phyloP scores from a whole-genome alignment of 2,888 invertebrate genomes.

The Pemphredon lugubris region DNA sequence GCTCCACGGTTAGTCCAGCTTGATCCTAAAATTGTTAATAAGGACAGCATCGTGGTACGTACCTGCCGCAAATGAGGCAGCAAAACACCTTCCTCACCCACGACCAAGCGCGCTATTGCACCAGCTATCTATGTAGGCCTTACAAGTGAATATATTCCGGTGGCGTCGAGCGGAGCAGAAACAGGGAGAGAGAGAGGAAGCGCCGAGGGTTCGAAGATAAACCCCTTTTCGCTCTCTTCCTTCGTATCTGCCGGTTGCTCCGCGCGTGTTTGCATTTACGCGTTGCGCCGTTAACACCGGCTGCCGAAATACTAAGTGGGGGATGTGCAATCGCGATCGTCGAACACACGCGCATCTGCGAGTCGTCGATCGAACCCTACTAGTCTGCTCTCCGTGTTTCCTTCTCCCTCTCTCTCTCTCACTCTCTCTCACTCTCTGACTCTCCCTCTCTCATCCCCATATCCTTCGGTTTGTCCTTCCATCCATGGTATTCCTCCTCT shows the following conservation, averaged over 20 bases:
- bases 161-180: too few relatives aligned
- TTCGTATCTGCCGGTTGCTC: too few relatives aligned
- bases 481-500: slow-evolving; percentile 30
- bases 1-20: too few relatives aligned
- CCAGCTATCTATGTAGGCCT: too few relatives aligned
- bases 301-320: slow-evolving; percentile 67
- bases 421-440: slow-evolving; percentile 2
- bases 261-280: slow-evolving; percentile 68
- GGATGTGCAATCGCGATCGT: slow-evolving; percentile 67
- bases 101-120: too few relatives aligned
- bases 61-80: too few relatives aligned
- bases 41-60: too few relatives aligned
- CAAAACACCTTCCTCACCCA: too few relatives aligned
- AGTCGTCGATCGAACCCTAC: slow-evolving; percentile 30
- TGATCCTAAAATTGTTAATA: too few relatives aligned
- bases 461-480: slow-evolving; percentile 22
- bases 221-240: slow-evolving; percentile 10
- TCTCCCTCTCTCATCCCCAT: slow-evolving; percentile 20
- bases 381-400: slow-evolving; percentile 6
- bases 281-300: slow-evolving; percentile 66
- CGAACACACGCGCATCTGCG: slow-evolving; percentile 45
- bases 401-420: slow-evolving; percentile 27
- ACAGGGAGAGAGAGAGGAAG: too few relatives aligned
- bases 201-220: background rate
- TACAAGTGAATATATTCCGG: too few relatives aligned